Percentiles rank a stretch among this genome's conserved stretches.
phyloP scores from a whole-genome alignment of 2,113 vertebrate species.

The Lonchura striata region DNA sequence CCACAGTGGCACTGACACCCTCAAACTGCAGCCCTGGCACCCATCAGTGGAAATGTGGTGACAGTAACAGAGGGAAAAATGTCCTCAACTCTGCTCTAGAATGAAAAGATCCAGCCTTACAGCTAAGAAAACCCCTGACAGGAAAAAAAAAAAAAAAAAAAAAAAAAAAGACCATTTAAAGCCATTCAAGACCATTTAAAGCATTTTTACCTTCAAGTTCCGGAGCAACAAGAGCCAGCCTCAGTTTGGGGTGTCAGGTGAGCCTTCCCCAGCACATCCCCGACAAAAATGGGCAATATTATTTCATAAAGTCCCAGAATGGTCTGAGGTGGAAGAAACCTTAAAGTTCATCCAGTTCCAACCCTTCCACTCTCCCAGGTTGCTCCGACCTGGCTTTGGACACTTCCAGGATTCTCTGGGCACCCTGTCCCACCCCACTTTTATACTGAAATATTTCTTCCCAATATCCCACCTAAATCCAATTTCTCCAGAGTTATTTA shows the following conservation, averaged over 20 bases:
- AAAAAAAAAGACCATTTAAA: neutral
- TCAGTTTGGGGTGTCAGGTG: neutral
- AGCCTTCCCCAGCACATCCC: neutral
- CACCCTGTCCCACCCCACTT: fast-evolving
- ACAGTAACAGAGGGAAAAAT: neutral
- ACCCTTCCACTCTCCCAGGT: fast-evolving
- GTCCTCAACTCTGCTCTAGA: neutral
- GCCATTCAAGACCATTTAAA: neutral
- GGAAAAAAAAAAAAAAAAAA: neutral
- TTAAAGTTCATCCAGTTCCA: neutral
- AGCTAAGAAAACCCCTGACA: neutral
- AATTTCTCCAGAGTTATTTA: neutral
- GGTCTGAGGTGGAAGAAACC: neutral
- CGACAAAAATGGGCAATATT: neutral
- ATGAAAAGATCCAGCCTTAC: neutral
- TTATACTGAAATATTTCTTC: neutral
- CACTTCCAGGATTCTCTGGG: neutral
- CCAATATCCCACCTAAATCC: neutral
- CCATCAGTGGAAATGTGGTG: neutral
- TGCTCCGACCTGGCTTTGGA: neutral
- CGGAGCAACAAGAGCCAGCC: neutral
- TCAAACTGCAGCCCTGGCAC: neutral
- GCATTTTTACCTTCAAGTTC: neutral
- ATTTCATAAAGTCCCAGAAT: neutral
- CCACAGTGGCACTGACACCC: neutral